Conservation (phyloP, 2,797 vertebrate species). For the Sandelia bainsii region DNA sequence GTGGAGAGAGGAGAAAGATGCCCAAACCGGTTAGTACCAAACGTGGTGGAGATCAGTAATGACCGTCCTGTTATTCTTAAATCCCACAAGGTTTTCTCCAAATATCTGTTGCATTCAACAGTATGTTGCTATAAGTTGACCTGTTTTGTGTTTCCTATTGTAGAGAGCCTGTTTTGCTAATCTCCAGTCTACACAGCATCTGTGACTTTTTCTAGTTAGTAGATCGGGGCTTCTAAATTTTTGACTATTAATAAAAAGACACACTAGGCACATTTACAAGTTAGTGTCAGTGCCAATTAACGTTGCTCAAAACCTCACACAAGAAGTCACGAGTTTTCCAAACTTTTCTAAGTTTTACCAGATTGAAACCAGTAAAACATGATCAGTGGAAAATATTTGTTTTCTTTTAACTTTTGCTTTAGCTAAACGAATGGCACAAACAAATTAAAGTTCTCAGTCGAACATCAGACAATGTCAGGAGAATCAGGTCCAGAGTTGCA, state of each 20-base stretch:
- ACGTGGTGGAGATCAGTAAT: neutral
- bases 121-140: no score
- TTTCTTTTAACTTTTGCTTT: neutral
- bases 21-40: conserved; percentile 75
- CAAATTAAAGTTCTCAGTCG: no score
- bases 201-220: neutral
- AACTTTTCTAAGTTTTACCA: neutral
- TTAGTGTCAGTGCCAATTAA: no score
- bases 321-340: no score
- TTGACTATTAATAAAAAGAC: neutral
- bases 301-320: no score
- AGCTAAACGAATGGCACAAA: neutral
- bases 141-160: neutral
- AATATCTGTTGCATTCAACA: neutral
- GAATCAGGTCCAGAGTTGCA: no score
- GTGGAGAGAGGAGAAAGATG: conserved; percentile 72
- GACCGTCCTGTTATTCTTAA: neutral
- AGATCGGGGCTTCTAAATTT: neutral
- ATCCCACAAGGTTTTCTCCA: neutral
- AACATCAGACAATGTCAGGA: no score
- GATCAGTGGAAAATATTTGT: neutral
- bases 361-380: neutral
- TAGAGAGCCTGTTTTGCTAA: neutral
- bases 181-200: neutral
- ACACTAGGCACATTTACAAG: neutral